Conservation (phyloP, 2,113 vertebrate genomes). For the Arizona elegans region DNA sequence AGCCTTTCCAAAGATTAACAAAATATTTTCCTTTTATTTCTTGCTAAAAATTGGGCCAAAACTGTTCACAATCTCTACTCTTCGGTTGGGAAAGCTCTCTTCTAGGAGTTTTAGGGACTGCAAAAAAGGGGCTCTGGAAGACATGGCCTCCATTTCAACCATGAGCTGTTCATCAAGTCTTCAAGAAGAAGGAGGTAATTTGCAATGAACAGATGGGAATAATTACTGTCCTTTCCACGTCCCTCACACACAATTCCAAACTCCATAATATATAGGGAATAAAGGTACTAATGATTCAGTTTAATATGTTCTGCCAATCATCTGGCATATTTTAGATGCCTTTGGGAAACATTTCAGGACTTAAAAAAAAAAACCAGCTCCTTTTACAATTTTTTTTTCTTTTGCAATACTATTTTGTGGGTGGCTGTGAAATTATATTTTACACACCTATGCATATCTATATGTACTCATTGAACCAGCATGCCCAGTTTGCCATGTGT, state of each 20-base stretch:
- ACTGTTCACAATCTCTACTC: neutral
- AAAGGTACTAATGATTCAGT: neutral
- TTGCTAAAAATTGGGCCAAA: neutral
- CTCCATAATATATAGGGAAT: neutral
- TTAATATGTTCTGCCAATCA: neutral
- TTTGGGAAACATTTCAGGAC: neutral
- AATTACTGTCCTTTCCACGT: neutral
- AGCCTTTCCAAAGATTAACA: neutral
- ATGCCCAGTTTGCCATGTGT: neutral
- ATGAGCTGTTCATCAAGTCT: neutral
- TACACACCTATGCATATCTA: neutral
- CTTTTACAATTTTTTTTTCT: neutral
- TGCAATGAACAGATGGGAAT: neutral
- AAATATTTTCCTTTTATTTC: neutral
- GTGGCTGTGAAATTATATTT: neutral
- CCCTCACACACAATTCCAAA: neutral
- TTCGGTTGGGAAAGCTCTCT: neutral
- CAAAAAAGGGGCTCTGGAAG: neutral
- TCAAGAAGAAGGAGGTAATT: neutral
- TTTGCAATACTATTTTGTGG: neutral
- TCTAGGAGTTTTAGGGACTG: neutral
- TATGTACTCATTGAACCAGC: neutral
- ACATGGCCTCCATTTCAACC: neutral
- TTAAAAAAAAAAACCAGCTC: neutral
- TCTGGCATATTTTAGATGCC: neutral